Conservation (phyloP, 2,113 vertebrate genomes). For the Emydocephalus ijimae region DNA sequence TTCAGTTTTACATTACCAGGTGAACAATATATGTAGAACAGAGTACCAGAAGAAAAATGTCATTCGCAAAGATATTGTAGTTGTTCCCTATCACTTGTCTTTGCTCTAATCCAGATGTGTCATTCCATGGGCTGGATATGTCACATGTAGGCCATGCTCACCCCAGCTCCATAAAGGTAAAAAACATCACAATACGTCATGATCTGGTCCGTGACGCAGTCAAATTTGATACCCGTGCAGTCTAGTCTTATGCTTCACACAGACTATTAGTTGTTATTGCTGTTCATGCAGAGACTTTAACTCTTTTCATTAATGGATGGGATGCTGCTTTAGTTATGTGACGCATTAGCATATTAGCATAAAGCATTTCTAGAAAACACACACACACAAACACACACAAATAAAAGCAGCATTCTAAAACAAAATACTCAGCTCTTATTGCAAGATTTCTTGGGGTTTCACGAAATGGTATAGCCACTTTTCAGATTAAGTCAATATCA, state of each 20-base stretch:
- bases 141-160: no score
- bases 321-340: conserved; percentile 7
- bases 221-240: no score
- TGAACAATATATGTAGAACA: background rate
- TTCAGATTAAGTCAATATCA: background rate
- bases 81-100: conserved; percentile 8
- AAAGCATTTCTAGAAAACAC: background rate
- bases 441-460: background rate
- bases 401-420: background rate
- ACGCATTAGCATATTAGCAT: background rate
- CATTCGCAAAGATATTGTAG: background rate
- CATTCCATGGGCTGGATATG: no score
- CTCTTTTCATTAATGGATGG: background rate
- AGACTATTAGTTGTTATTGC: background rate
- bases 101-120: background rate
- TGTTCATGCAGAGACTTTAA: background rate
- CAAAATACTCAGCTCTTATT: background rate
- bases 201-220: no score
- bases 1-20: background rate
- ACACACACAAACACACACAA: no score
- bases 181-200: no score
- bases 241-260: background rate
- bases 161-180: no score
- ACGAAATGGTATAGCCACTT: background rate
- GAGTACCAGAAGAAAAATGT: background rate